A percentile compares a stretch with the other conserved stretches of the same genome.
phyloP scores from a whole-genome alignment of 2,888 invertebrate species.

The Drosophila flavopinicola region DNA sequence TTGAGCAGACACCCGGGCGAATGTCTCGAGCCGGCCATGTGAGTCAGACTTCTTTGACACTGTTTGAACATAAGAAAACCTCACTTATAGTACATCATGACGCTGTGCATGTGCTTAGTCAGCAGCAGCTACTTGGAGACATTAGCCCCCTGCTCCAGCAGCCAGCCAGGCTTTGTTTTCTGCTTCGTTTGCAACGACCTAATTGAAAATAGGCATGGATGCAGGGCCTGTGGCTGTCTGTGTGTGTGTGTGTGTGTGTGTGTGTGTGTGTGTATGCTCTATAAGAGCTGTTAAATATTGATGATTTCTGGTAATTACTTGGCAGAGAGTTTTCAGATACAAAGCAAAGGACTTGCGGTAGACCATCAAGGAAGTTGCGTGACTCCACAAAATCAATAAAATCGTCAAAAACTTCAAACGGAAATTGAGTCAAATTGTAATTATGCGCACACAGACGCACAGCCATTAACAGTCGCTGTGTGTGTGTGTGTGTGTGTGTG shows the following conservation, averaged over 20 bases:
- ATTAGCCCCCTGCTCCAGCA: not conserved
- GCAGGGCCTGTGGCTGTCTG: not conserved
- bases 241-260: not conserved
- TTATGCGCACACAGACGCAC: constrained; percentile 60
- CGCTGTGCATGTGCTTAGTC: constrained; percentile 63
- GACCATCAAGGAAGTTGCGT: constrained; percentile 66
- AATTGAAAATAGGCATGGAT: constrained; percentile 64
- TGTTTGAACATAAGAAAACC: constrained; percentile 53
- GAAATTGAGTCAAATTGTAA: constrained; percentile 78
- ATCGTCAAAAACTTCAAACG: constrained; percentile 70
- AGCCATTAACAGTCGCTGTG: constrained; percentile 52
- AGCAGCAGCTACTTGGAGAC: constrained; percentile 50
- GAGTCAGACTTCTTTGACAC: constrained; percentile 44
- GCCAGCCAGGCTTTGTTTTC: constrained; percentile 19
- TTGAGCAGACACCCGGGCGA: constrained; percentile 26
- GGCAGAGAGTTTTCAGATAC: constrained; percentile 22
- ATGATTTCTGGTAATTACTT: constrained; percentile 61
- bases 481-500: too few species aligned
- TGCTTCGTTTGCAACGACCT: constrained; percentile 34
- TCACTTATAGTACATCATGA: constrained; percentile 68
- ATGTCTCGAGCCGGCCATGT: constrained; percentile 34
- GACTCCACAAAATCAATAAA: constrained; percentile 80
- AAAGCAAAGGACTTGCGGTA: constrained; percentile 3
- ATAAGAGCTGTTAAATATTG: constrained; percentile 63
- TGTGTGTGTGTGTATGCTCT: constrained; percentile 13